Base-by-base conservation (phyloP, 2,797 vertebrate species). In the Balearica regulorum region DNA sequence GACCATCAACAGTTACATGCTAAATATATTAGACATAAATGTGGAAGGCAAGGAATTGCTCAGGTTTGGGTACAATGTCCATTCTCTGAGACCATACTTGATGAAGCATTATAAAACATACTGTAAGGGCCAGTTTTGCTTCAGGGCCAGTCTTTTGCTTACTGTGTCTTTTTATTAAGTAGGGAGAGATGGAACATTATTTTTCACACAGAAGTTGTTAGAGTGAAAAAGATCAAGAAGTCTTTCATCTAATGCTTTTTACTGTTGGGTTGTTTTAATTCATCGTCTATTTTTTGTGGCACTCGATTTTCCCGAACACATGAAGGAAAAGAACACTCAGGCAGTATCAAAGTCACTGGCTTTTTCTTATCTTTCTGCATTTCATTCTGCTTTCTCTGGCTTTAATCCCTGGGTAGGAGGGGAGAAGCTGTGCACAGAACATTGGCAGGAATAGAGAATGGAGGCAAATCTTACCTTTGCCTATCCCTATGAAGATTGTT, bases 231-330 rank as follows among this genome's bases (percentile, higher is more conserved):
- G 90, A 84, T 83, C 76, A 93, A 94, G 78, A 84, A 89, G 57
- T 54, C 87, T 97, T 97, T 97, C 48, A 95, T 95, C 89, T 85
- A 91, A 54, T 83, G 64, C 61, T 75, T 96, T 90, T 94, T 94
- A 86, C 55, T 90, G 62, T 66, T 91, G 33, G 5, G 1, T 78
- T 94, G 25, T 93, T 94, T 95, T 80, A 95, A 88, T 81, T 83
- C 66, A 78, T 55, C 5, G 1, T 77, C 68, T 94, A 21, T 82
- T 95, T 94, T 88, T 89, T 76, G 60, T 46, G n/a, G 55, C 77
- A 43, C 72, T 90, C 5, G 2, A 51, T 91, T 94, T 95, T 89
- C 51, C 65, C 26, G 29, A 83, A 21, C 68, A 66, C 37, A 88
- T 60, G 28, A 95, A 83, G 77, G 83, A 81, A 90, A 92, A 90